Evolutionary conservation across 2,797 vertebrate species (phyloP).

Genomic region (Hephaestus fuliginosus): DNA sequence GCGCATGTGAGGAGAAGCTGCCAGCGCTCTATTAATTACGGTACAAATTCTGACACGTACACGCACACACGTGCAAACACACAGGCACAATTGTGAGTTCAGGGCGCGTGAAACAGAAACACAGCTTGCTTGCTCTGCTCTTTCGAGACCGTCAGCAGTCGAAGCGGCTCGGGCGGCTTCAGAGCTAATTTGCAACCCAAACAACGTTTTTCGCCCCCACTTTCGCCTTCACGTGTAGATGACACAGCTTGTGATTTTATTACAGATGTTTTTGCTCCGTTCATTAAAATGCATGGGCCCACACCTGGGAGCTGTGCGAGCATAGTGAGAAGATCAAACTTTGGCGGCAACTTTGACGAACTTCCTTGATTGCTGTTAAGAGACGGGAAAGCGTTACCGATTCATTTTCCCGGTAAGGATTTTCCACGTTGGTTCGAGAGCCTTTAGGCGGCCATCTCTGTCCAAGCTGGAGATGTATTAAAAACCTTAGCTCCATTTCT

Average conservation of each 20-base stretch:
- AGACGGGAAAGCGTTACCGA: constrained; percentile 15
- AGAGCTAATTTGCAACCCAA: constrained; percentile 55
- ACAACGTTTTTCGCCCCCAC: constrained; percentile 6
- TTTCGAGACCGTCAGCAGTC: constrained; percentile 21
- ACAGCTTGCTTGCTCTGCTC: constrained; percentile 26
- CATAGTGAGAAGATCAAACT: not conserved
- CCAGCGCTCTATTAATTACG: constrained; percentile 60
- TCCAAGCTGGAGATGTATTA: constrained; percentile 28
- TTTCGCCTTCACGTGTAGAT: not conserved
- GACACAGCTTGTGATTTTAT: constrained; percentile 2
- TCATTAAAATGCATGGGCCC: not conserved
- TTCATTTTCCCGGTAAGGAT: constrained; percentile 17
- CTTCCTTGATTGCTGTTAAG: constrained; percentile 2
- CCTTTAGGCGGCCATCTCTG: constrained; percentile 16
- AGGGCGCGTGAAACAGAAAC: constrained; percentile 25
- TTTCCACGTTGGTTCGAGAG: constrained; percentile 3
- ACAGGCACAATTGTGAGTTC: constrained; percentile 14
- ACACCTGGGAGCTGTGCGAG: not conserved
- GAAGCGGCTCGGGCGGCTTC: constrained; percentile 17
- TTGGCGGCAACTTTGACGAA: not conserved
- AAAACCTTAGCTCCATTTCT: constrained; percentile 34
- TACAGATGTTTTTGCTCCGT: not conserved
- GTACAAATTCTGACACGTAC: constrained; percentile 34
- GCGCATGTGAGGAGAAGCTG: constrained; percentile 39
- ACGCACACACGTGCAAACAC: constrained; percentile 5